Conservation (phyloP, 2,888 invertebrate genomes). For the Margaritifera margaritifera region DNA sequence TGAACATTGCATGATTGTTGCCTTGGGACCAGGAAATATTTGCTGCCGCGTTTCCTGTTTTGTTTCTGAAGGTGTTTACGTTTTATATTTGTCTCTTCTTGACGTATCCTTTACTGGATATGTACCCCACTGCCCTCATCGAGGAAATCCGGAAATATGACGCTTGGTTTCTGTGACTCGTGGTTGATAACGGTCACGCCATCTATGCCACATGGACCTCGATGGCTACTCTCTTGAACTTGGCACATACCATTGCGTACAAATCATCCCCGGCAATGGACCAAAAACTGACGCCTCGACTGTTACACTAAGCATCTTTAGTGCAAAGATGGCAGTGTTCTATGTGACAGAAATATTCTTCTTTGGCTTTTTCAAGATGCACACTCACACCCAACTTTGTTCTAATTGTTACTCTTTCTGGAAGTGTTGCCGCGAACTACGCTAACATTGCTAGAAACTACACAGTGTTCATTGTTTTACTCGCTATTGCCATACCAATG, state of each 20-base stretch:
- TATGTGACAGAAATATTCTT: constrained; percentile 59
- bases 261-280: constrained; percentile 27
- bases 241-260: constrained; percentile 59
- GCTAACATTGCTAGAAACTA: constrained; percentile 48
- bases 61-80: constrained; percentile 42
- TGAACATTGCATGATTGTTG: constrained; percentile 63
- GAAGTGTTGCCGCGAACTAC: constrained; percentile 57
- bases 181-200: constrained; percentile 66
- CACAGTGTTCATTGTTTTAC: constrained; percentile 50
- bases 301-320: constrained; percentile 51
- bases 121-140: constrained; percentile 38
- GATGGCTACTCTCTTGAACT: constrained; percentile 63
- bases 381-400: constrained; percentile 66
- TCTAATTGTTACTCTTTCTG: constrained; percentile 59
- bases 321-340: constrained; percentile 53
- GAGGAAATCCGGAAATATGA: constrained; percentile 45
- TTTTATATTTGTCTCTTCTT: constrained; percentile 56
- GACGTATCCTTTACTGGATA: constrained; percentile 48
- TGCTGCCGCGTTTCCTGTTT: constrained; percentile 39
- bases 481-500: constrained; percentile 30
- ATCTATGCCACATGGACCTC: constrained; percentile 66
- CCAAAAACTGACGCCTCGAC: constrained; percentile 43
- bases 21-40: constrained; percentile 60
- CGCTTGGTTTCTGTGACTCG: constrained; percentile 61
- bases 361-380: constrained; percentile 63